Evolutionary conservation across 2,113 vertebrate species (phyloP), one percentile per base, ranked within the genome.

Genomic region (Oncorhynchus clarkii): DNA sequence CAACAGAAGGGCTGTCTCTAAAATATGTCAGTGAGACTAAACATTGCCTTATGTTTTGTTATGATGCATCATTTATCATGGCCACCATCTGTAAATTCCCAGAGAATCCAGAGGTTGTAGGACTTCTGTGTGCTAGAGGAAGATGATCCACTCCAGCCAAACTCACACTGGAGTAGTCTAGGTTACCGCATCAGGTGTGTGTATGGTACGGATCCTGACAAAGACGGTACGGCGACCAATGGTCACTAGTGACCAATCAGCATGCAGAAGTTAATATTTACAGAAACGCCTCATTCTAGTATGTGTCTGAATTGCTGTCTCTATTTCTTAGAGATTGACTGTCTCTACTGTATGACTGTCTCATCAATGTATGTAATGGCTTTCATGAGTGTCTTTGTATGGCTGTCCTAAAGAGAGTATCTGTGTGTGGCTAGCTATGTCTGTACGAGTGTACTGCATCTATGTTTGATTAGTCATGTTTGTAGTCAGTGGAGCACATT

Each of bases 21-120:
- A 78, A 62, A 68, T 78, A 18, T 67, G 13, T 67, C 51, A 57
- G 22, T 27, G 67, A 90, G 87, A 92, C 89, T 85, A 90, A 90
- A 88, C 76, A 60, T 78, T 85, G 72, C 78, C 79, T 65, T 84
- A 75, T 54, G 13, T n/a, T 73, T 67, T 18, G 3, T 34, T 14
- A 6, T 18, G 16, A 67, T 18, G 26, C 13, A 67, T 14, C 5
- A 67, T 31, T 67, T 31, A 29, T 13, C 65, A 16, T 27, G 24
- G 24, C 62, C 62, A 26, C 62, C 4, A 24, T 22, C 64, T 26
- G 65, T 27, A 24, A 12, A 66, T 66, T 66, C 62, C 8, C 9
- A 26, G 5, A 5, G 29, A 67, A 22, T 3, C 59, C 18, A 62
- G 59, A 24, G 18, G 54, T 57, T 57, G 5, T 24, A 22, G 2